These are phyloP conservation scores for Vidua chalybeata DNA, from an alignment of 2,113 vertebrate species.

Conservation along the genomic window DNA sequence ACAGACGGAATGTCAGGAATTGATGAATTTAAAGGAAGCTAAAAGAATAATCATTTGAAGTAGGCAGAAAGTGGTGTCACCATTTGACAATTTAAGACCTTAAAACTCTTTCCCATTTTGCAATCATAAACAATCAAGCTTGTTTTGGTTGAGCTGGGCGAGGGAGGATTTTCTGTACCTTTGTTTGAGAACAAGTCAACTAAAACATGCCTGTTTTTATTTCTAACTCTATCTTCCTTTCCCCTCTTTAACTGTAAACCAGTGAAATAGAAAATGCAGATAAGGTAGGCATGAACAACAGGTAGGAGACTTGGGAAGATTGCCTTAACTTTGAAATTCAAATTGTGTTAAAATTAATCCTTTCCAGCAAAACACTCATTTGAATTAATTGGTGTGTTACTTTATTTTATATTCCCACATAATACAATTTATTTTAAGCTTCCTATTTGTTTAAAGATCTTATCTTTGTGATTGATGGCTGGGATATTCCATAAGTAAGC, in stretches of 20 bases:
- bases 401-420: neutral
- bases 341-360: neutral
- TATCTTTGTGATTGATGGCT: conserved; percentile 2
- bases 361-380: neutral
- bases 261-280: neutral
- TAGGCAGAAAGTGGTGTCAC: neutral
- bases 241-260: neutral
- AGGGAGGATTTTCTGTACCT: neutral
- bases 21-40: neutral
- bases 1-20: neutral
- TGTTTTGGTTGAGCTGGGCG: neutral
- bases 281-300: neutral
- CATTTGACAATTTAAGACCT: neutral
- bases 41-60: neutral
- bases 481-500: neutral
- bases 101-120: neutral
- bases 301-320: neutral
- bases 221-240: neutral
- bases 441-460: conserved; percentile 5
- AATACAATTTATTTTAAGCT: conserved; percentile 11
- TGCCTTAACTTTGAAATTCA: conserved; percentile 4
- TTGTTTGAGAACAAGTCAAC: neutral
- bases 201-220: neutral
- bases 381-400: conserved; percentile 11
- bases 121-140: neutral